Conservation (phyloP, 2,888 invertebrate genomes). For the Athetis lepigone region DNA sequence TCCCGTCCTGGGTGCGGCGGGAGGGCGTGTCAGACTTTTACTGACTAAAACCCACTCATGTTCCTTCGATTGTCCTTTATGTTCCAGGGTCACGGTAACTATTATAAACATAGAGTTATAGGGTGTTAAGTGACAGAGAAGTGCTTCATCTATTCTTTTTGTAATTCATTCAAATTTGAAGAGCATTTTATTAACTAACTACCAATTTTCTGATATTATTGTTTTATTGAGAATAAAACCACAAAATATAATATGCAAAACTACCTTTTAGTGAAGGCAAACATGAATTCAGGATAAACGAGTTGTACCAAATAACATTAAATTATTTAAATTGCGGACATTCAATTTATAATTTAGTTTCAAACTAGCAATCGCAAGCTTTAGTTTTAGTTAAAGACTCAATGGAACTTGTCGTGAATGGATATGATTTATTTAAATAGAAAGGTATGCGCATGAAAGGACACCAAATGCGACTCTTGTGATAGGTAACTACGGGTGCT, state of each 20-base stretch:
- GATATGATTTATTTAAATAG: slow-evolving; percentile 59
- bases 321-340: slow-evolving; percentile 25
- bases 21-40: too few species aligned
- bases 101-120: too few species aligned
- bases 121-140: too few species aligned
- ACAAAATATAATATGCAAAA: slow-evolving; percentile 3
- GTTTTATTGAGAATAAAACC: neutral
- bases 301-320: slow-evolving; percentile 18
- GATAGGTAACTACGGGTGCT: neutral
- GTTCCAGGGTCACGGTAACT: too few species aligned
- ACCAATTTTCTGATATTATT: too few species aligned
- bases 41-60: too few species aligned
- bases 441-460: slow-evolving; percentile 59
- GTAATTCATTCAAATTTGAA: too few species aligned
- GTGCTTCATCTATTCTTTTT: too few species aligned
- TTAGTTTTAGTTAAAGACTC: slow-evolving; percentile 38
- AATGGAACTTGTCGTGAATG: slow-evolving; percentile 47
- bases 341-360: slow-evolving; percentile 36
- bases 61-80: too few species aligned
- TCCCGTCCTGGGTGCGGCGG: too few species aligned
- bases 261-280: slow-evolving; percentile 23
- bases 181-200: too few species aligned
- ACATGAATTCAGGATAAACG: slow-evolving; percentile 31
- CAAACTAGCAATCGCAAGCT: slow-evolving; percentile 20
- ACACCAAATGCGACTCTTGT: slow-evolving; percentile 33